phyloP scores from a whole-genome alignment of 2,888 invertebrate species.

The Ophraella communa region DNA sequence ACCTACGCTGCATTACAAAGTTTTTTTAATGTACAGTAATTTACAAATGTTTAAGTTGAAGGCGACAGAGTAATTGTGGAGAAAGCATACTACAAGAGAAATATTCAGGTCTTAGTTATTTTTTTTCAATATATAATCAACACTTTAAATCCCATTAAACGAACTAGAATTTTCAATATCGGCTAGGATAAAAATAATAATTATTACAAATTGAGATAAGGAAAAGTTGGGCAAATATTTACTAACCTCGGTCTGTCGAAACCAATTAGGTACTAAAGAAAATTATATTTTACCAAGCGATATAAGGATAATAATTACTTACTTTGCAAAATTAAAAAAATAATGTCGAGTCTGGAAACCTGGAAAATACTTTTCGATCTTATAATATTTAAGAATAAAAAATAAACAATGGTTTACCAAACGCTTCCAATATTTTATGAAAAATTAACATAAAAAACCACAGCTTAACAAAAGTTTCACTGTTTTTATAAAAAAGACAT shows the following conservation, averaged over 20 bases:
- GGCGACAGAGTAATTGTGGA: constrained; percentile 6
- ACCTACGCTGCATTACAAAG: neutral
- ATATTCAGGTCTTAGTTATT: constrained; percentile 14
- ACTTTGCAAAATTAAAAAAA: no score
- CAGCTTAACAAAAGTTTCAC: no score
- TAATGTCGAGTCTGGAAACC: no score
- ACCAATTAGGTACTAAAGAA: neutral
- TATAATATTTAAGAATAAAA: no score
- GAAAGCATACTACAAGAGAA: constrained; percentile 13
- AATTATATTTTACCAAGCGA: no score
- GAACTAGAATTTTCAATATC: constrained; percentile 9
- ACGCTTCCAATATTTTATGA: no score
- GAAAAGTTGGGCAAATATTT: neutral
- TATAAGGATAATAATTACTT: no score
- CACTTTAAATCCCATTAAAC: constrained; percentile 12
- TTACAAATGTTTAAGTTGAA: neutral
- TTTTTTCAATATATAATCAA: constrained; percentile 5
- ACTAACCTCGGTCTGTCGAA: neutral
- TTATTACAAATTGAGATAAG: constrained; percentile 9
- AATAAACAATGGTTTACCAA: no score
- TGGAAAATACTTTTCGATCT: no score
- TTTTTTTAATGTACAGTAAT: neutral
- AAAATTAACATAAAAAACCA: no score
- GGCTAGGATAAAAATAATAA: neutral
- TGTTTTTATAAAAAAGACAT: no score